Evolutionary conservation across 1,140 invertebrate species (phyloP).

Genomic region (Diprion similis): DNA sequence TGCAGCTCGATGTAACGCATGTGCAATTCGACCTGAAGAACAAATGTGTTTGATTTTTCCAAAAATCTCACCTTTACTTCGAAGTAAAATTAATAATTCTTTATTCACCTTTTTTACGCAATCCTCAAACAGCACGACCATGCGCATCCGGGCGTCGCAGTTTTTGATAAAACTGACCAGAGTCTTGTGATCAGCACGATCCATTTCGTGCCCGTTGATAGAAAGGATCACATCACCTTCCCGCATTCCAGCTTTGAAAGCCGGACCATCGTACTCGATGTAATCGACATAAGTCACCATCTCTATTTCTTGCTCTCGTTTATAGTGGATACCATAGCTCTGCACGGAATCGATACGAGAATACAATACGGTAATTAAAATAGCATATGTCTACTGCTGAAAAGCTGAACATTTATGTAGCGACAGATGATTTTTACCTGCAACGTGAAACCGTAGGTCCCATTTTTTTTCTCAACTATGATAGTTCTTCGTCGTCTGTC

Average conservation of each 20-base stretch:
- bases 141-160: slow-evolving; percentile 88
- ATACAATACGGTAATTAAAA: slow-evolving; percentile 12
- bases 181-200: slow-evolving; percentile 88
- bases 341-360: slow-evolving; percentile 56
- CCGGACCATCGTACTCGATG: slow-evolving; percentile 90
- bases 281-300: slow-evolving; percentile 97
- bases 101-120: slow-evolving; percentile 84
- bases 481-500: slow-evolving; percentile 85
- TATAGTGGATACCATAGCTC: slow-evolving; percentile 96
- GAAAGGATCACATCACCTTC: slow-evolving; percentile 94
- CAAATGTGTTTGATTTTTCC: background rate
- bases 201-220: slow-evolving; percentile 93
- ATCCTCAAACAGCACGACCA: slow-evolving; percentile 95
- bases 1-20: slow-evolving; percentile 91
- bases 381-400: background rate
- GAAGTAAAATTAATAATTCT: slow-evolving; percentile 34
- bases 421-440: slow-evolving; percentile 62
- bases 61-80: background rate
- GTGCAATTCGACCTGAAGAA: slow-evolving; percentile 77
- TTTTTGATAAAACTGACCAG: slow-evolving; percentile 90
- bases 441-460: slow-evolving; percentile 92
- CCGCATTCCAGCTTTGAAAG: slow-evolving; percentile 88
- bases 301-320: slow-evolving; percentile 87
- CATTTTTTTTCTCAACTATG: slow-evolving; percentile 89
- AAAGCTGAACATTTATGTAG: slow-evolving; percentile 5